phyloP scores from a whole-genome alignment of 2,888 invertebrate genomes.

The Chloroclystis v-ata region DNA sequence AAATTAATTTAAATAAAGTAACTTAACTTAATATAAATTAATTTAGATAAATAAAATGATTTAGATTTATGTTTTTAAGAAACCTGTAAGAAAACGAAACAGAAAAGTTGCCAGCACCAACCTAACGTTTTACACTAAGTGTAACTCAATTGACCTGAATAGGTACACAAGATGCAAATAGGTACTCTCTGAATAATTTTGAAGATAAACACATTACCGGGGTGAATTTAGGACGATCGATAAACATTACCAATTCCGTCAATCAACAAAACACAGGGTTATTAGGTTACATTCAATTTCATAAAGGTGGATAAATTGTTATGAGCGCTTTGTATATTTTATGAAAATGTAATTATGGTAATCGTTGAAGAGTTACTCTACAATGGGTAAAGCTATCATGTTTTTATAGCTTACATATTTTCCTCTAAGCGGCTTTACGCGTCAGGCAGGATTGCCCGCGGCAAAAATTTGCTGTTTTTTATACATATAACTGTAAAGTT shows the following conservation, averaged over 20 bases:
- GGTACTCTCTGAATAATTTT: background rate
- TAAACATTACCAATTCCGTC: background rate
- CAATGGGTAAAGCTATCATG: no score
- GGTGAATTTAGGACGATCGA: conserved; percentile 1
- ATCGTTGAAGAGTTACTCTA: no score
- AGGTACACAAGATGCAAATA: conserved; percentile 14
- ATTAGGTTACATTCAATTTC: background rate
- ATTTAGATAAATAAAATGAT: no score
- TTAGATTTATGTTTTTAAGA: no score
- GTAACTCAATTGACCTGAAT: conserved; percentile 27
- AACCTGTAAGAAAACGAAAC: background rate
- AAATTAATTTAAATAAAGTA: no score
- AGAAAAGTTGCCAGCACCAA: background rate
- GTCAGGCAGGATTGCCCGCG: no score
- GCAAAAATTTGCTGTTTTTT: no score
- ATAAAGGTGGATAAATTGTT: background rate
- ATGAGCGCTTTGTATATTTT: background rate
- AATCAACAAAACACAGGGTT: background rate
- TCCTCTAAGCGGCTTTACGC: no score
- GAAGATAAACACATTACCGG: background rate
- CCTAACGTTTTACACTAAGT: background rate
- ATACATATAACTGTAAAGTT: no score
- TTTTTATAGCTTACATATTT: no score
- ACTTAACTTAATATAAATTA: no score
- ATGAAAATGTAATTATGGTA: background rate